Percentiles rank a stretch among this genome's conserved stretches.
phyloP scores from a whole-genome alignment of 30 jellyfish, hydroid and myxozoan species.

The Cassiopea xamachana region DNA sequence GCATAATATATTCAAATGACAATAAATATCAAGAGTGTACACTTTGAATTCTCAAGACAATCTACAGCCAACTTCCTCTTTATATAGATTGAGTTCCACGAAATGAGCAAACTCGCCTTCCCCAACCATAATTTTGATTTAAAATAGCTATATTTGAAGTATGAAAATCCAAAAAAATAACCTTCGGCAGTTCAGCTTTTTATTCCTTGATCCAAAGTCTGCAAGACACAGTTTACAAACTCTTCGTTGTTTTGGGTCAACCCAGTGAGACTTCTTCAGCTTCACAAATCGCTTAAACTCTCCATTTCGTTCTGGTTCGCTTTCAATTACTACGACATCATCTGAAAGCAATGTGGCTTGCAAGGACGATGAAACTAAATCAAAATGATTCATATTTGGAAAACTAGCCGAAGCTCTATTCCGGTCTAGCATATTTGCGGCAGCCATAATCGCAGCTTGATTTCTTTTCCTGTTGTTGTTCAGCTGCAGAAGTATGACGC shows the following conservation, averaged over 20 bases:
- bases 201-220: constrained; percentile 56
- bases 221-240: constrained; percentile 53
- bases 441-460: neutral
- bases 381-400: neutral
- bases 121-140: no score
- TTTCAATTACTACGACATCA: neutral
- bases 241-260: constrained; percentile 50
- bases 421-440: neutral
- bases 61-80: no score
- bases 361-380: neutral
- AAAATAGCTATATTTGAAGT: no score
- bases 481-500: neutral
- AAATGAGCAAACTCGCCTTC: no score
- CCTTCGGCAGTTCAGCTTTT: constrained; percentile 86
- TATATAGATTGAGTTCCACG: no score
- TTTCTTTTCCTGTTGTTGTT: neutral
- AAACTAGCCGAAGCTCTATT: neutral
- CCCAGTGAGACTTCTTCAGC: constrained; percentile 78
- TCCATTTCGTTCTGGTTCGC: neutral
- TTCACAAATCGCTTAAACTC: constrained; percentile 47
- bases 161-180: neutral
- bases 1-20: no score
- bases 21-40: no score
- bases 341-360: neutral
- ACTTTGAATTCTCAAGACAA: no score